Percentiles rank a stretch among this genome's conserved stretches.
Evolutionary conservation across 2,113 vertebrate genomes (phyloP).

Genomic region (Galbula dea): DNA sequence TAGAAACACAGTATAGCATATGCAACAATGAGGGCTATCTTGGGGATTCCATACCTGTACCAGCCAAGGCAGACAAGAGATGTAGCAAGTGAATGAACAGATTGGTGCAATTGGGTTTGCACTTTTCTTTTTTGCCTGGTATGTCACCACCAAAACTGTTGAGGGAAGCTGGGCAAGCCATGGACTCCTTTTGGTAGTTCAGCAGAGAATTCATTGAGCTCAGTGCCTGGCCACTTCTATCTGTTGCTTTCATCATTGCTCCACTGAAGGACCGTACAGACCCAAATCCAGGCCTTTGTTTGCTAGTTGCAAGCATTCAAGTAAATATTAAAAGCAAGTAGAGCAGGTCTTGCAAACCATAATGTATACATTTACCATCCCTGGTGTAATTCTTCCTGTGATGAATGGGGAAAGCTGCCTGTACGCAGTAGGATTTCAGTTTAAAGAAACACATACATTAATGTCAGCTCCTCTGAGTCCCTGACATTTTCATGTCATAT

Average conservation of each 20-base stretch:
- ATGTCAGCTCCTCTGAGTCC: conserved; percentile 9
- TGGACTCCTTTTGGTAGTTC: neutral
- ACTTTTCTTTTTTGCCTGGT: neutral
- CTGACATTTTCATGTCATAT: conserved; percentile 21
- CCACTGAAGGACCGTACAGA: neutral
- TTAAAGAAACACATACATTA: conserved; percentile 9
- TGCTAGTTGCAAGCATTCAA: neutral
- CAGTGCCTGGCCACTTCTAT: neutral
- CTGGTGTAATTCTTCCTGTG: neutral
- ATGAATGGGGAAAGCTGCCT: neutral
- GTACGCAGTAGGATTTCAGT: neutral
- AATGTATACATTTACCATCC: neutral
- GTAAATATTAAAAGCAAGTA: neutral
- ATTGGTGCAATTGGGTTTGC: neutral
- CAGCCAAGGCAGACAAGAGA: neutral
- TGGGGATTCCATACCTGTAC: neutral
- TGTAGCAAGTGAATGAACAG: neutral
- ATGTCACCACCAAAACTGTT: neutral
- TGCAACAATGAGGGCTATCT: neutral
- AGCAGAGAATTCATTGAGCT: neutral
- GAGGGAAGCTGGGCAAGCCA: neutral
- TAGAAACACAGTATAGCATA: neutral
- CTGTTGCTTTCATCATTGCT: neutral
- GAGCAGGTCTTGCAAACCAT: neutral
- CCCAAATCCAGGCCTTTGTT: neutral